These are phyloP conservation scores for Pseudomyrmex sp. DNA, from an alignment of 1,140 invertebrate species.

Conservation along the genomic window DNA sequence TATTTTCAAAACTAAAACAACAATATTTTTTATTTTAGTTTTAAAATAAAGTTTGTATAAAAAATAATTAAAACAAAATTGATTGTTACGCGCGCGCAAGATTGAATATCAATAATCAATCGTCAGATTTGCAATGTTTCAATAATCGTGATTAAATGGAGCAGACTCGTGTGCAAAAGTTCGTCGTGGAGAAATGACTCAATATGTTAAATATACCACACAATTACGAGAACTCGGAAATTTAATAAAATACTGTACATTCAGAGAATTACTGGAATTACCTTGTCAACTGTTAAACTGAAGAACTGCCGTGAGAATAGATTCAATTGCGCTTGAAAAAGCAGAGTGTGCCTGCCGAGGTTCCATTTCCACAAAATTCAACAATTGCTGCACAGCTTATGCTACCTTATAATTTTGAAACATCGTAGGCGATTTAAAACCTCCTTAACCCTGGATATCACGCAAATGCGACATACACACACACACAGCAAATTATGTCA, in stretches of 20 bases:
- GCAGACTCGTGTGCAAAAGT: background rate
- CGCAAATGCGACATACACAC: background rate
- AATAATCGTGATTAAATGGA: background rate
- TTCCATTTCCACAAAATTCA: conserved; percentile 43
- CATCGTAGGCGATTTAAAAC: conserved; percentile 37
- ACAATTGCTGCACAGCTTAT: conserved; percentile 40
- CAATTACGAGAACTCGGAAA: conserved; percentile 20
- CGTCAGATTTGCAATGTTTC: too few relatives aligned
- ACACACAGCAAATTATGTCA: too few relatives aligned
- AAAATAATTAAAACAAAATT: too few relatives aligned
- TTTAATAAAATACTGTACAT: conserved; percentile 45
- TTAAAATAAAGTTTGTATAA: too few relatives aligned
- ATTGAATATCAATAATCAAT: too few relatives aligned
- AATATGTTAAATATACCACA: conserved; percentile 15
- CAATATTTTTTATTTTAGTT: too few relatives aligned
- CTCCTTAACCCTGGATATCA: background rate
- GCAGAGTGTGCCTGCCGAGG: conserved; percentile 37
- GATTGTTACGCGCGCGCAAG: too few relatives aligned
- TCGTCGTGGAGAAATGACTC: background rate
- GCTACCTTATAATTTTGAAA: conserved; percentile 44
- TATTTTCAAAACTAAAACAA: background rate
- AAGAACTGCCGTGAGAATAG: conserved; percentile 39
- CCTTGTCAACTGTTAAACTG: conserved; percentile 42
- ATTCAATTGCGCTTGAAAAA: conserved; percentile 56
- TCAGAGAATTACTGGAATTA: conserved; percentile 56